Evolutionary conservation across 2,797 vertebrate species (phyloP).

Genomic region (Podargus strigoides): DNA sequence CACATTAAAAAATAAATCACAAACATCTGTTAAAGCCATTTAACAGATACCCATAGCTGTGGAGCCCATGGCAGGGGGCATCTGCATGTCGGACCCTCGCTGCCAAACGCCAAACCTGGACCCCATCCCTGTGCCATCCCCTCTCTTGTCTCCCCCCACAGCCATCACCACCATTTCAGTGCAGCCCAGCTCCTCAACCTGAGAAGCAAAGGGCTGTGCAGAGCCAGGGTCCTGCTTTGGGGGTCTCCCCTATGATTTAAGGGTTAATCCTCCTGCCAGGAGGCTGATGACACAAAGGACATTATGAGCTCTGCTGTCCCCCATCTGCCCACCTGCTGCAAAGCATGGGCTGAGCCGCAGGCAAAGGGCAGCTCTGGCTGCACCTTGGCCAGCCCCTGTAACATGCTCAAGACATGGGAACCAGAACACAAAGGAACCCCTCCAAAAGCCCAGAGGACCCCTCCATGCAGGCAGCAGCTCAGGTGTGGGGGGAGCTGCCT

Average conservation of each 20-base stretch:
- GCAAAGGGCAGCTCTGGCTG: not conserved
- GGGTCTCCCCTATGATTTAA: not conserved
- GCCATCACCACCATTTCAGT: not conserved
- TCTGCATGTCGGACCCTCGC: accelerated
- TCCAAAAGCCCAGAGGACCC: not conserved
- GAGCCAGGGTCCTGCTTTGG: not conserved
- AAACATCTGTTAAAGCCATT: not conserved
- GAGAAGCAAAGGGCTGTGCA: not conserved
- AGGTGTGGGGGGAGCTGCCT: not conserved
- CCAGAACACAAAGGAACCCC: not conserved
- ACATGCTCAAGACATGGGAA: not conserved
- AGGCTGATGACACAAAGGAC: not conserved
- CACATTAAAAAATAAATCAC: not conserved
- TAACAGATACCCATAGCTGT: not conserved
- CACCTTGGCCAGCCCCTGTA: no score
- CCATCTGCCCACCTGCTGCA: not conserved
- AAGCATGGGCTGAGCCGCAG: accelerated
- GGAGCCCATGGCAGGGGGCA: accelerated
- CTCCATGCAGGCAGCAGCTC: not conserved
- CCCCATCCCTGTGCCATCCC: not conserved
- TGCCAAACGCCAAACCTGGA: accelerated
- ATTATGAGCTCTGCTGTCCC: not conserved
- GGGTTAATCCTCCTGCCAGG: not conserved
- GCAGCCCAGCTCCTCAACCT: not conserved
- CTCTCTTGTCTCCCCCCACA: not conserved